These are phyloP conservation scores for Poeciliopsis prolifica DNA, from an alignment of 2,113 vertebrate genomes.

Conservation along the genomic window DNA sequence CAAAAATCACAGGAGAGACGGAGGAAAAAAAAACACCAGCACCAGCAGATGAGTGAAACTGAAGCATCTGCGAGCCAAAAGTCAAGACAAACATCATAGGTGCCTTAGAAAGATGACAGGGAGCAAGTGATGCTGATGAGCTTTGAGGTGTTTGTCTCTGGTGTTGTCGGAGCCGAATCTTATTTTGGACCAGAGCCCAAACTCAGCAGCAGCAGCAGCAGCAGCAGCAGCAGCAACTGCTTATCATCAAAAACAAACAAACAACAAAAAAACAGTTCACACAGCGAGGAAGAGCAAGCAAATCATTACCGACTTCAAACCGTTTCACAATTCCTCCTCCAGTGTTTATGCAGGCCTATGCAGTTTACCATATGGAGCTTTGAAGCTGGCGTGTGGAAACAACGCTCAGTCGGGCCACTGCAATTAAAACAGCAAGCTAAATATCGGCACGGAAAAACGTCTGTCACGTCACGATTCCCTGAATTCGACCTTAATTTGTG, in stretches of 20 bases:
- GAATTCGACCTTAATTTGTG: not conserved
- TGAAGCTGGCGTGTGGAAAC: not conserved
- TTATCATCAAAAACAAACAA: constrained; percentile 2
- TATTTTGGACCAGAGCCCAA: constrained; percentile 6
- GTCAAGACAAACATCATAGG: constrained; percentile 36
- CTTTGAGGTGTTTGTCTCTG: constrained; percentile 37
- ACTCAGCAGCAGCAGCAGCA: not conserved
- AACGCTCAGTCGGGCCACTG: not conserved
- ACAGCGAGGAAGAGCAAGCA: not conserved
- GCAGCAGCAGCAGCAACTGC: not conserved
- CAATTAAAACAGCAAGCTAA: not conserved
- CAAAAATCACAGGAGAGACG: not conserved
- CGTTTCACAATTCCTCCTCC: not conserved
- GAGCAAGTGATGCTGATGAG: constrained; percentile 54
- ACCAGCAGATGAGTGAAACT: constrained; percentile 12
- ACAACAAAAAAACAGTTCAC: not conserved
- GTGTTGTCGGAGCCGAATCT: constrained; percentile 6
- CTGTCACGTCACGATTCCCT: not conserved
- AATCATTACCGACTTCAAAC: not conserved
- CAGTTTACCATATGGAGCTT: not conserved
- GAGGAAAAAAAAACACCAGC: not conserved
- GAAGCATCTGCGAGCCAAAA: constrained; percentile 28
- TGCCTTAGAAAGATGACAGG: constrained; percentile 28
- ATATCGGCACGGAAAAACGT: not conserved
- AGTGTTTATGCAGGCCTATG: not conserved